These are phyloP conservation scores for Pavo muticus DNA, from an alignment of 2,113 vertebrate species.

Conservation along the genomic window DNA sequence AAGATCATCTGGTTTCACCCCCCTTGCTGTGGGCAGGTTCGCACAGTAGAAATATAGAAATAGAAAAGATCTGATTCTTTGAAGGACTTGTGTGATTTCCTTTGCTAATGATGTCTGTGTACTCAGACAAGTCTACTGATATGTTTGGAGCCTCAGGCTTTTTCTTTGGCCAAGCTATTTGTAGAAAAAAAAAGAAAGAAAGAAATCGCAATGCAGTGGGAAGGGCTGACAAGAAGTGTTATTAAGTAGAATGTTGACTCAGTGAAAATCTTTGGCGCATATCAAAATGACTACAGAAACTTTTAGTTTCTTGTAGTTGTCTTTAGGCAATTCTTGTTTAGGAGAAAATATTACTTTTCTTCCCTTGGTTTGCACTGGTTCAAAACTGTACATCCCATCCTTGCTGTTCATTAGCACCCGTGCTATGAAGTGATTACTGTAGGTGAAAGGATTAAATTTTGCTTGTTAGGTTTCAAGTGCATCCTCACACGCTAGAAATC, in stretches of 20 bases:
- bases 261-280: background rate
- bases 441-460: slow-evolving; percentile 25
- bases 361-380: background rate
- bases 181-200: background rate
- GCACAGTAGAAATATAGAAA: too few relatives aligned
- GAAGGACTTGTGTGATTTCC: background rate
- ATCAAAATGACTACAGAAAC: background rate
- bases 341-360: background rate
- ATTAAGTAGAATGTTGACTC: background rate
- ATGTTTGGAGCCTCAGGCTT: fast-evolving
- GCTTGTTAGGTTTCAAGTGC: slow-evolving; percentile 32
- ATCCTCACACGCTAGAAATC: slow-evolving; percentile 1
- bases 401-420: background rate
- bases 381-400: background rate
- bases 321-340: background rate
- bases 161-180: background rate
- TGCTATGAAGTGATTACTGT: slow-evolving; percentile 15
- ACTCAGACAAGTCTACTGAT: background rate
- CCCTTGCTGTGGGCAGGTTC: too few relatives aligned
- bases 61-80: background rate
- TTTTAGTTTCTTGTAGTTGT: background rate
- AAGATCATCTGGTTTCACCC: too few relatives aligned
- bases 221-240: background rate
- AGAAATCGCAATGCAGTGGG: background rate
- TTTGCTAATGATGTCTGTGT: background rate